These are phyloP conservation scores for Urophycis tenuis DNA, from an alignment of 2,797 vertebrate genomes.

Conservation along the genomic window DNA sequence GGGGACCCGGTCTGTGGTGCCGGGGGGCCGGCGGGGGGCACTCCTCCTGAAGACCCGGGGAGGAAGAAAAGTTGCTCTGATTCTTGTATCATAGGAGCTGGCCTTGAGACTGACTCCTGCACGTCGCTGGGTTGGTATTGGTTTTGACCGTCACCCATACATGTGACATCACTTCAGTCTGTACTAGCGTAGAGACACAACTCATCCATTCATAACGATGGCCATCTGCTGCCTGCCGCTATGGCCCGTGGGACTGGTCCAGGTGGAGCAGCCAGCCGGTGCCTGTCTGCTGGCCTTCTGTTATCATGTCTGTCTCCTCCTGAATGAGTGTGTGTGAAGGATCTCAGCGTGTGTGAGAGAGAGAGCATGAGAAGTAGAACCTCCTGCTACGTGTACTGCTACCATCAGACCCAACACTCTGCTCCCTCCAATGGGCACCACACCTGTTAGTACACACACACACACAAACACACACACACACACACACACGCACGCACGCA, in stretches of 20 bases:
- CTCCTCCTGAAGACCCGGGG: conserved; percentile 21
- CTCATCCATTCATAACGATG: neutral
- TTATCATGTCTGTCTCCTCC: neutral
- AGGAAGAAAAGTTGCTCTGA: neutral
- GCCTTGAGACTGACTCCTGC: conserved; percentile 24
- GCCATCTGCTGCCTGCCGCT: neutral
- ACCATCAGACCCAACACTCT: conserved; percentile 27
- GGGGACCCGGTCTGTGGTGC: conserved; percentile 51
- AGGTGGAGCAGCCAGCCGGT: no score
- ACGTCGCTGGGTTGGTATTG: conserved; percentile 2
- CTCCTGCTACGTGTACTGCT: conserved; percentile 27
- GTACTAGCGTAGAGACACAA: neutral
- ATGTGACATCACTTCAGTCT: neutral
- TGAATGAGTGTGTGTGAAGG: conserved; percentile 11
- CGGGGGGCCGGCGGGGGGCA: conserved; percentile 41
- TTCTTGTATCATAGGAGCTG: neutral
- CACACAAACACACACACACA: neutral
- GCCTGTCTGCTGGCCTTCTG: neutral
- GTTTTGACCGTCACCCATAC: neutral
- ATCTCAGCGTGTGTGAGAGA: conserved; percentile 37
- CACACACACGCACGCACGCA: no score
- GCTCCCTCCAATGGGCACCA: conserved; percentile 34
- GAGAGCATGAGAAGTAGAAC: conserved; percentile 43
- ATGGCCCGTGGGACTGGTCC: neutral
- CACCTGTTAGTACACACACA: conserved; percentile 48